Evolutionary conservation across 64 coral and sea anemone genomes (phyloP).

Genomic region (Montipora capricornis): DNA sequence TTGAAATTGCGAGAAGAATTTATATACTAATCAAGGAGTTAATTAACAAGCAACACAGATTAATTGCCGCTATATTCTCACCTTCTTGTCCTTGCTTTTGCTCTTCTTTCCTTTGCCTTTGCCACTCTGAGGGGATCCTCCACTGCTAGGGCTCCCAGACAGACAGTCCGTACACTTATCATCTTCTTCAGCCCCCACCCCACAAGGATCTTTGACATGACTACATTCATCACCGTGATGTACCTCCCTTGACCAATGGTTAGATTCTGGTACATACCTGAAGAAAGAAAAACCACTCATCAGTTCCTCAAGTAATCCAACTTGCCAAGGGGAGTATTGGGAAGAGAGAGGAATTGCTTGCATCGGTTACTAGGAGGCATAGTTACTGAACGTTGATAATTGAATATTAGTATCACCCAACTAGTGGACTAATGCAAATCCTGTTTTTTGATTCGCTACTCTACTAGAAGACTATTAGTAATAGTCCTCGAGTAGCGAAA

Average conservation of each 20-base stretch:
- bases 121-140: slow-evolving; percentile 1
- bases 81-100: slow-evolving; percentile 55
- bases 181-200: slow-evolving; percentile 26
- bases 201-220: slow-evolving; percentile 4
- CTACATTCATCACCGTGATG: slow-evolving; percentile 24
- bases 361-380: too few species aligned
- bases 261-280: slow-evolving; percentile 19
- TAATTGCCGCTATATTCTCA: neutral
- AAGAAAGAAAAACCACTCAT: neutral
- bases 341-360: too few species aligned
- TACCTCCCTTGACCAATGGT: slow-evolving; percentile 15
- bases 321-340: too few species aligned
- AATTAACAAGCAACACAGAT: neutral
- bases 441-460: too few species aligned
- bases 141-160: slow-evolving; percentile 35
- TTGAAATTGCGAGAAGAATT: too few species aligned
- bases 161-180: slow-evolving; percentile 49
- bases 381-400: too few species aligned
- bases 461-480: too few species aligned
- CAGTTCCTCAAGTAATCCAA: too few species aligned
- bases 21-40: too few species aligned
- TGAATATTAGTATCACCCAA: too few species aligned
- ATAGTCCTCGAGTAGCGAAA: too few species aligned
- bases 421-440: too few species aligned
- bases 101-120: slow-evolving; percentile 36